Evolutionary conservation across 1,140 invertebrate species (phyloP), one percentile per base, ranked within the genome.

Genomic region (Callitettix versicolor): DNA sequence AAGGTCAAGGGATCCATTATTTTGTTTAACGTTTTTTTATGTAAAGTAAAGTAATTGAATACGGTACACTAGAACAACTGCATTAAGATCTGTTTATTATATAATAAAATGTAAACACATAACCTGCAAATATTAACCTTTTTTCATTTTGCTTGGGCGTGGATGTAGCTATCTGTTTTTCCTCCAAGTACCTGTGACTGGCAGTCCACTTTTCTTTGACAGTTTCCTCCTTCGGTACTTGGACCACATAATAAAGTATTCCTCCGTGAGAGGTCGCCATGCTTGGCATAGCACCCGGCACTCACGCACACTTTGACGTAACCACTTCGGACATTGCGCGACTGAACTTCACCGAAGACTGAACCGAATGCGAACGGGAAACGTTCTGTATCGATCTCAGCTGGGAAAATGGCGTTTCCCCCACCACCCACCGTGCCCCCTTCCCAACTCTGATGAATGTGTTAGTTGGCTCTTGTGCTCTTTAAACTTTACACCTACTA

Each of bases 181-280:
- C 59, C 40, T 61, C 59, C 53, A 61, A 38, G 5, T 58, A 56
- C 17, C 47, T 55, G 48, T 58, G 57, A 11, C 53, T 55, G 12
- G 59, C 54, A 11, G 59, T 56, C 57, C 53, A 55, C 33, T 51
- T 56, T 33, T 56, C 53, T 21, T 21, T 1, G 11, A 30, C 26
- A 48, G 36, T 1, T 18, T 46, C 53, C 42, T 75, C 71, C 66
- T 73, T 75, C n/a, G 77, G 77, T 54, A 79, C 76, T 60, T 75
- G 78, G 59, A 80, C 76, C 62, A 80, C 78, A 67, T 80, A 80
- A 66, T 80, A 80, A 49, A 80, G 68, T 59, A 79, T 71, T 58
- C 78, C 79, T 57, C 79, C 79, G 68, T 80, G 79, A 49, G 73
- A 74, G 54, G 74, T 76, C 53, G 76, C 71, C 76, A 76, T 79